These are phyloP conservation scores for Atopsyche davidsoni DNA, from an alignment of 1,140 invertebrate species.

Conservation along the genomic window DNA sequence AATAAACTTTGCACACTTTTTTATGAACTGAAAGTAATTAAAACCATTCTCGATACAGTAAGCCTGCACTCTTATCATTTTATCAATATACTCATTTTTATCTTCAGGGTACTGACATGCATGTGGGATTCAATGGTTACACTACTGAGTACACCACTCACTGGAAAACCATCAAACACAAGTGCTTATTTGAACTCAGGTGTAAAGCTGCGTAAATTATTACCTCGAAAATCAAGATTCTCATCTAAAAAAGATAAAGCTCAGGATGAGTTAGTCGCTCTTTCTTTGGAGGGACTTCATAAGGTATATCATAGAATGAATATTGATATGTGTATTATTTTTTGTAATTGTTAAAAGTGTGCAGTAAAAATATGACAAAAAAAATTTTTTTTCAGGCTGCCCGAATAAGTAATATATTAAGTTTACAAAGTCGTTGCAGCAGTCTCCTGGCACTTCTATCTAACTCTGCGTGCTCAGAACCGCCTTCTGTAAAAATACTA, in stretches of 20 bases:
- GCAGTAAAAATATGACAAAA: neutral
- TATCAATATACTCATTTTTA: constrained; percentile 4
- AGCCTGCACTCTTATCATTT: too few species aligned
- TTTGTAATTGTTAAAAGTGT: neutral
- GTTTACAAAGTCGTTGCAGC: constrained; percentile 77
- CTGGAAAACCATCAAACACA: constrained; percentile 50
- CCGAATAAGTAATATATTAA: constrained; percentile 64
- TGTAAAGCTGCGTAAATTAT: constrained; percentile 43
- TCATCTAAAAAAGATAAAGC: constrained; percentile 49
- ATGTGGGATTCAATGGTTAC: constrained; percentile 88
- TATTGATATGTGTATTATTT: constrained; percentile 5
- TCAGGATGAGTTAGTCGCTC: constrained; percentile 69
- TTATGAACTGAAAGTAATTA: too few species aligned
- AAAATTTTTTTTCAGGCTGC: constrained; percentile 51
- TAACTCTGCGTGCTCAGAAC: constrained; percentile 66
- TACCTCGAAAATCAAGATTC: constrained; percentile 24
- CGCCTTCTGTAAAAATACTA: constrained; percentile 63
- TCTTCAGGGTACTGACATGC: constrained; percentile 66
- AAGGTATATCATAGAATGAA: constrained; percentile 51
- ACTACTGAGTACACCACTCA: constrained; percentile 74
- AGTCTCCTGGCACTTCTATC: constrained; percentile 74
- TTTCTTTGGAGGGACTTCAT: constrained; percentile 82
- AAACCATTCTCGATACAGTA: too few species aligned
- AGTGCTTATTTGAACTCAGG: constrained; percentile 47
- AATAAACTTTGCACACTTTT: too few species aligned